phyloP scores from a whole-genome alignment of 2,113 vertebrate species.

The Anseranas semipalmata region DNA sequence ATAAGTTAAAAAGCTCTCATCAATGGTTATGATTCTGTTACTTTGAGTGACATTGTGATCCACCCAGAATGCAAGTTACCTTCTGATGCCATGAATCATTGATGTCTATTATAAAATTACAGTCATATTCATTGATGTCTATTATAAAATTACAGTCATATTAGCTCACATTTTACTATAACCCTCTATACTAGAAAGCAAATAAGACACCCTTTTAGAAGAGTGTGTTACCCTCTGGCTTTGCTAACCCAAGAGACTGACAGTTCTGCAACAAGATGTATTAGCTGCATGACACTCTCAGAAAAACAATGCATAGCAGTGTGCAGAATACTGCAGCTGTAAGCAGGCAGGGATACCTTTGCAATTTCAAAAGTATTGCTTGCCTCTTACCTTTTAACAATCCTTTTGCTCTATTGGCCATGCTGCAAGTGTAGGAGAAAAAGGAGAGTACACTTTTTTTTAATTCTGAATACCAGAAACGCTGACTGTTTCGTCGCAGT shows the following conservation, averaged over 20 bases:
- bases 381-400: neutral
- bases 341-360: neutral
- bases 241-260: neutral
- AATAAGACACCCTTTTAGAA: neutral
- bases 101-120: neutral
- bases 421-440: neutral
- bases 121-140: neutral
- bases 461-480: neutral
- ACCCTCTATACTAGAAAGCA: neutral
- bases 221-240: neutral
- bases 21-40: neutral
- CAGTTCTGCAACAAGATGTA: neutral
- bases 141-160: neutral
- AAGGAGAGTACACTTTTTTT: neutral
- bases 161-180: neutral
- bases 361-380: neutral
- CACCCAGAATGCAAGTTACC: accelerated
- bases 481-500: neutral
- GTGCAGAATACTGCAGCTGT: neutral
- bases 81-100: neutral
- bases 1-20: neutral
- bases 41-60: neutral
- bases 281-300: neutral
- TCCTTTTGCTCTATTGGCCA: neutral
- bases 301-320: neutral